Evolutionary conservation across 2,797 vertebrate genomes (phyloP).

Genomic region (Trachops cirrhosus): DNA sequence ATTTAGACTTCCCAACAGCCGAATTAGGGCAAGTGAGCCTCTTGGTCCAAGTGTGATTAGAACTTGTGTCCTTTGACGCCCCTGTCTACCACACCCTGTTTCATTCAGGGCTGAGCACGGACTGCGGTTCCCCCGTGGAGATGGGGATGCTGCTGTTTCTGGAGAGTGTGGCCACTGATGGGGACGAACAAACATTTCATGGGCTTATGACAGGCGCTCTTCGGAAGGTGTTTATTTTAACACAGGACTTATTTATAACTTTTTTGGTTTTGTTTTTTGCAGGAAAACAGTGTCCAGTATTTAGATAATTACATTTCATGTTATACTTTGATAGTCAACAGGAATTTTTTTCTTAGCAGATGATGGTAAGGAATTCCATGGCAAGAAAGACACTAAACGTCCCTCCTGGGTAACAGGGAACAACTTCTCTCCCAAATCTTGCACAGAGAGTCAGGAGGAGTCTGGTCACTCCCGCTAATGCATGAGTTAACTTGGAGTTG

Average conservation of each 20-base stretch:
- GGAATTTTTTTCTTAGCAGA: neutral
- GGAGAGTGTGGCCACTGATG: neutral
- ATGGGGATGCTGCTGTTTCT: neutral
- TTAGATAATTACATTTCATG: slow-evolving; percentile 57
- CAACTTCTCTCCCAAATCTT: neutral
- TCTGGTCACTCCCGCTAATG: neutral
- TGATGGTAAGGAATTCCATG: neutral
- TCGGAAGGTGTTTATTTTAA: slow-evolving; percentile 73
- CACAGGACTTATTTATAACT: slow-evolving; percentile 70
- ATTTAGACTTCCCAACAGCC: neutral
- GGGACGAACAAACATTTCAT: slow-evolving; percentile 62
- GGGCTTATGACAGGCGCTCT: slow-evolving; percentile 66
- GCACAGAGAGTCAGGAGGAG: neutral
- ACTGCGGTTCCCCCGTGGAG: neutral
- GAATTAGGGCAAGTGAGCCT: neutral
- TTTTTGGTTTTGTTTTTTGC: neutral
- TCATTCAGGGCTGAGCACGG: neutral
- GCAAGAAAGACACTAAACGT: neutral
- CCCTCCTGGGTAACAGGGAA: neutral
- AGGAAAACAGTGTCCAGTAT: slow-evolving; percentile 66
- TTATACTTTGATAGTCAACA: slow-evolving; percentile 55
- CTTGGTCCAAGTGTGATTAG: neutral
- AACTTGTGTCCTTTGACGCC: neutral
- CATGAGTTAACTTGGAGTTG: neutral
- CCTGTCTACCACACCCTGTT: neutral